Evolutionary conservation across 2,888 invertebrate genomes (phyloP).

Genomic region (Quadroppia sp.): DNA sequence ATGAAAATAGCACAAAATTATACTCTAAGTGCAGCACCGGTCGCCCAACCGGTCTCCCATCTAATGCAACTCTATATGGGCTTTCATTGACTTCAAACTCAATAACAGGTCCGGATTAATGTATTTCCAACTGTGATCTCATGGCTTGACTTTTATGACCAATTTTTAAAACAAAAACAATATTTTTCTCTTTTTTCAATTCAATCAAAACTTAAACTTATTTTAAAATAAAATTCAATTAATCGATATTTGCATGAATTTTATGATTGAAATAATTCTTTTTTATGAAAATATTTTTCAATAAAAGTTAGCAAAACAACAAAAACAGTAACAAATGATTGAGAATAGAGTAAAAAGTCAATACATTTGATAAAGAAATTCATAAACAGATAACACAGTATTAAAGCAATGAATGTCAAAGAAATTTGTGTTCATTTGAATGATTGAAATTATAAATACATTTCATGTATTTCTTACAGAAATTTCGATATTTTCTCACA

Average conservation of each 20-base stretch:
- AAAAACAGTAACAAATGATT: no score
- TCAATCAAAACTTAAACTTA: no score
- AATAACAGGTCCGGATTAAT: slow-evolving; percentile 23
- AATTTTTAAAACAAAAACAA: slow-evolving; percentile 2
- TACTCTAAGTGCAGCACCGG: neutral
- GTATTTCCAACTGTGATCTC: slow-evolving; percentile 30
- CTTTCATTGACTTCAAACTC: neutral
- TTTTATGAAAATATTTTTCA: no score
- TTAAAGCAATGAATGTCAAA: slow-evolving; percentile 6
- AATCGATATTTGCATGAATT: no score
- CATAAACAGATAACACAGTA: slow-evolving; percentile 6
- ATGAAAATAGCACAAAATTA: slow-evolving; percentile 13
- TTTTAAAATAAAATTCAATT: no score
- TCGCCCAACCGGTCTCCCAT: slow-evolving; percentile 2
- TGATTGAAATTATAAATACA: neutral
- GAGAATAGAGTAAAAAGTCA: neutral
- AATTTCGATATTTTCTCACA: slow-evolving; percentile 4
- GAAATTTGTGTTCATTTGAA: neutral
- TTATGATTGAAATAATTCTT: no score
- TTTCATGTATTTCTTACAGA: neutral
- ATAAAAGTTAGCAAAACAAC: no score
- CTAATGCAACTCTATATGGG: neutral
- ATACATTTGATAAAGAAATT: neutral
- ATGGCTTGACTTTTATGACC: slow-evolving; percentile 32
- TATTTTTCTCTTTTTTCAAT: neutral